Evolutionary conservation across 2,113 vertebrate genomes (phyloP).

Genomic region (Chaenocephalus aceratus): DNA sequence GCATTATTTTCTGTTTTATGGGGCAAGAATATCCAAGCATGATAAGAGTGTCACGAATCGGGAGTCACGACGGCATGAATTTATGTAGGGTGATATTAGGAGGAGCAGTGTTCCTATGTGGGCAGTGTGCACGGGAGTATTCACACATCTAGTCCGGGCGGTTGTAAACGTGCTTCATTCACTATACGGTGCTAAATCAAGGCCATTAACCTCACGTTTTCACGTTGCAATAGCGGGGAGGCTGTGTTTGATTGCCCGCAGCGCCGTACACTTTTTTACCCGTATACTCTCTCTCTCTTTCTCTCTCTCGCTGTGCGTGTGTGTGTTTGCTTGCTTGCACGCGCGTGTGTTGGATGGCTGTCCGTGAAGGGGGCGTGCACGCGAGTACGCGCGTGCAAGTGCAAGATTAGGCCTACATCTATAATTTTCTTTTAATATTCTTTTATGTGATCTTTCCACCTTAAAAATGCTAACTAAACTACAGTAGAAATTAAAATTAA

Average conservation of each 20-base stretch:
- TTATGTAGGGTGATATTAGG: slow-evolving; percentile 48
- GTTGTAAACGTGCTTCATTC: slow-evolving; percentile 72
- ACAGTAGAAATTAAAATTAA: not conserved
- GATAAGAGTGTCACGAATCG: slow-evolving; percentile 64
- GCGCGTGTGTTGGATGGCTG: slow-evolving; percentile 22
- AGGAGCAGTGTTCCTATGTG: slow-evolving; percentile 39
- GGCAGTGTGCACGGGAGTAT: slow-evolving; percentile 49
- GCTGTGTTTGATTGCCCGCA: slow-evolving; percentile 64
- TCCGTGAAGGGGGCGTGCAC: not conserved
- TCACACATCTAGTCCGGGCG: slow-evolving; percentile 45
- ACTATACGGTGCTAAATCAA: slow-evolving; percentile 56
- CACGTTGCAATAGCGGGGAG: slow-evolving; percentile 56
- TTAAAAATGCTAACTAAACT: not conserved
- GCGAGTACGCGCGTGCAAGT: slow-evolving; percentile 53
- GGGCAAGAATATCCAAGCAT: slow-evolving; percentile 40
- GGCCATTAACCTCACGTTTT: slow-evolving; percentile 65
- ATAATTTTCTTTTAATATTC: not conserved
- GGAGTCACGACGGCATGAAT: slow-evolving; percentile 72
- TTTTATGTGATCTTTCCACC: not conserved
- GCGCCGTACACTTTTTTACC: slow-evolving; percentile 50
- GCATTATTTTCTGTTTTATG: slow-evolving; percentile 28
- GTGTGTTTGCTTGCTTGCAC: slow-evolving; percentile 1
- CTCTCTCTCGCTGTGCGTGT: slow-evolving; percentile 38
- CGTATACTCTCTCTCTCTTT: slow-evolving; percentile 40
- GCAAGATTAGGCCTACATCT: slow-evolving; percentile 33